Percentiles rank a stretch among this genome's conserved stretches.
phyloP scores from a whole-genome alignment of 2,797 vertebrate genomes.

The Bryconaethiops microstoma region DNA sequence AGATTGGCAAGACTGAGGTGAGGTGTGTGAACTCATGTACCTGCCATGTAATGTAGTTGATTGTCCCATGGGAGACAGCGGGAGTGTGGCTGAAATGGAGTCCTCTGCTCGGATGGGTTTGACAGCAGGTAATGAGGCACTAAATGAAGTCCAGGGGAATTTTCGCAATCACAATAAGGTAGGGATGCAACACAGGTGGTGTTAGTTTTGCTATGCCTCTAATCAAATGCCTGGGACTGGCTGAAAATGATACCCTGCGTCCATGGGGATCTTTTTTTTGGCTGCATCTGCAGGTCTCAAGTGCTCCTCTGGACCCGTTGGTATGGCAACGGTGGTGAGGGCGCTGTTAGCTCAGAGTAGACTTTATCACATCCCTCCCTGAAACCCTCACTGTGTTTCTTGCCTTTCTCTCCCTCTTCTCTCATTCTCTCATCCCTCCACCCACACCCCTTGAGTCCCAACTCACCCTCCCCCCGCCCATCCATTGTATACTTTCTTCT shows the following conservation, averaged over 20 bases:
- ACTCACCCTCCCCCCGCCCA: background rate
- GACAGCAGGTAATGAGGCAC: conserved; percentile 56
- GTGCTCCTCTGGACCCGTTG: conserved; percentile 45
- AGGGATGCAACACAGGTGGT: conserved; percentile 16
- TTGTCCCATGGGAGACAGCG: conserved; percentile 26
- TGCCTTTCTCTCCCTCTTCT: background rate
- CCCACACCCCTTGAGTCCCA: background rate
- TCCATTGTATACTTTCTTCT: conserved; percentile 21
- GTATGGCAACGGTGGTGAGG: conserved; percentile 46
- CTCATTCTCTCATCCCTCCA: background rate
- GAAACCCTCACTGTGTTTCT: background rate
- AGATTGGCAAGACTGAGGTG: background rate
- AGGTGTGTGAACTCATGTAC: background rate
- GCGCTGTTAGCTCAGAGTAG: conserved; percentile 15
- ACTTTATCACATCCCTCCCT: conserved; percentile 1
- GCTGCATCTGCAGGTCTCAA: conserved; percentile 43
- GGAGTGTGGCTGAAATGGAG: conserved; percentile 26
- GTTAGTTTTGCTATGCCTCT: conserved; percentile 43
- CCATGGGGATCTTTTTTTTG: conserved; percentile 30
- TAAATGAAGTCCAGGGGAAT: conserved; percentile 56
- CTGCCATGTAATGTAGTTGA: conserved; percentile 30
- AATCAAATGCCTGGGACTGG: conserved; percentile 49
- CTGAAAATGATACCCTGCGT: conserved; percentile 44
- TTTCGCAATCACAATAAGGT: conserved; percentile 46
- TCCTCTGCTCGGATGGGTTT: conserved; percentile 31